Conservation (phyloP, 2,888 invertebrate genomes). For the Watsonalla cultraria region DNA sequence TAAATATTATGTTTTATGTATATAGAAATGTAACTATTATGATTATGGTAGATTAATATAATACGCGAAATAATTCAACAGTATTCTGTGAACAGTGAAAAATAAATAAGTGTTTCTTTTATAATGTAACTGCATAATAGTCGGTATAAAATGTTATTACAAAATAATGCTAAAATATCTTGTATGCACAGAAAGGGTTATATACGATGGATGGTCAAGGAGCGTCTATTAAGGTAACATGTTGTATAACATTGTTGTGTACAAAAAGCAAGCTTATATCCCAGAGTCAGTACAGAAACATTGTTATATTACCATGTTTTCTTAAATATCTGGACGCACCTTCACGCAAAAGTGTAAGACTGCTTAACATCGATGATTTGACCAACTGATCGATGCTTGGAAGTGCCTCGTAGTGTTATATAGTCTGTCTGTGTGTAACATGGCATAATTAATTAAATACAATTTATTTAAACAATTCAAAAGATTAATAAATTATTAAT, state of each 20-base stretch:
- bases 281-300: too few species aligned
- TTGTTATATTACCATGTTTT: too few species aligned
- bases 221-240: too few species aligned
- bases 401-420: slow-evolving; percentile 38
- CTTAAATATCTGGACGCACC: too few species aligned
- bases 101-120: background rate
- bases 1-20: background rate
- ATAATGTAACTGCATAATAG: slow-evolving; percentile 31
- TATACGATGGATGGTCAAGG: background rate
- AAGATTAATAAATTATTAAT: slow-evolving; percentile 28
- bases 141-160: slow-evolving; percentile 15
- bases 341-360: too few species aligned
- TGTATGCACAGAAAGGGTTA: slow-evolving; percentile 11
- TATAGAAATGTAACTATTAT: slow-evolving; percentile 9
- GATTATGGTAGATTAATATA: slow-evolving; percentile 16
- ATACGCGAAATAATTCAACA: slow-evolving; percentile 12
- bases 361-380: background rate
- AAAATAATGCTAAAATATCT: slow-evolving; percentile 9
- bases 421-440: slow-evolving; percentile 30
- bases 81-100: slow-evolving; percentile 16
- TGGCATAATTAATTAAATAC: slow-evolving; percentile 33
- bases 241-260: too few species aligned
- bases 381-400: slow-evolving; percentile 12
- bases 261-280: too few species aligned
- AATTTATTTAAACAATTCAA: slow-evolving; percentile 27